phyloP scores from a whole-genome alignment of 37 sponge, comb jelly and placozoan species.

The Oopsacas minuta region DNA sequence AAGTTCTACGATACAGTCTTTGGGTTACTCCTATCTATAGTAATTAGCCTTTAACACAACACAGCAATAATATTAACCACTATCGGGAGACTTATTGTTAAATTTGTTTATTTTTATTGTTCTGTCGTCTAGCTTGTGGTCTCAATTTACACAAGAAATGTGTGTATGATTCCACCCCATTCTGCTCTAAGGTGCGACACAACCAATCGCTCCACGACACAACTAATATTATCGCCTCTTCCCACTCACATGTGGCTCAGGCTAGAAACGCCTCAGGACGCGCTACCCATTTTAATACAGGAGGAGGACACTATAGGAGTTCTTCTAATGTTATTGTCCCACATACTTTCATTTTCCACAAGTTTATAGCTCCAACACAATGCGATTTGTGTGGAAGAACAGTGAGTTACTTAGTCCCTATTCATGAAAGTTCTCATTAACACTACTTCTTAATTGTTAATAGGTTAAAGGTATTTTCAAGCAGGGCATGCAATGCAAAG shows the following conservation, averaged over 20 bases:
- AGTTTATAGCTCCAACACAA: constrained; percentile 56
- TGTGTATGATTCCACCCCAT: constrained; percentile 70
- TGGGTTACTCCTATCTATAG: too few relatives aligned
- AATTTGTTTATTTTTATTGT: too few relatives aligned
- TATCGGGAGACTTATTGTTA: too few relatives aligned
- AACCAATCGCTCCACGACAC: background rate
- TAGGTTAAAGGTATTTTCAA: constrained; percentile 64
- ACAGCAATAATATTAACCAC: too few relatives aligned
- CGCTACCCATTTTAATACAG: background rate
- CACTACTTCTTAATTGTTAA: background rate
- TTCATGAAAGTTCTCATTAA: background rate
- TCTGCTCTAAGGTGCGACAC: constrained; percentile 45
- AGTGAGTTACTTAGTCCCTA: constrained; percentile 25
- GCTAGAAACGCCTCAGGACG: background rate
- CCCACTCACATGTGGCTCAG: background rate
- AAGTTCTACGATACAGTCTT: too few relatives aligned
- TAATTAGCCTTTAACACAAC: too few relatives aligned
- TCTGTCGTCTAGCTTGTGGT: constrained; percentile 64
- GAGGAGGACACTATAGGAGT: background rate
- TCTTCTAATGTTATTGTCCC: constrained; percentile 47
- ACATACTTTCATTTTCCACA: constrained; percentile 71
- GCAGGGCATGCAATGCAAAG: constrained; percentile 64
- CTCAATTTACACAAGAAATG: constrained; percentile 76
- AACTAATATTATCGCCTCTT: background rate
- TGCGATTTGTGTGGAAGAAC: constrained; percentile 76